A percentile compares a stretch with the other conserved stretches of the same genome.
Evolutionary conservation across 2,888 invertebrate genomes (phyloP).

Genomic region (Malthinus seriepunctatus): DNA sequence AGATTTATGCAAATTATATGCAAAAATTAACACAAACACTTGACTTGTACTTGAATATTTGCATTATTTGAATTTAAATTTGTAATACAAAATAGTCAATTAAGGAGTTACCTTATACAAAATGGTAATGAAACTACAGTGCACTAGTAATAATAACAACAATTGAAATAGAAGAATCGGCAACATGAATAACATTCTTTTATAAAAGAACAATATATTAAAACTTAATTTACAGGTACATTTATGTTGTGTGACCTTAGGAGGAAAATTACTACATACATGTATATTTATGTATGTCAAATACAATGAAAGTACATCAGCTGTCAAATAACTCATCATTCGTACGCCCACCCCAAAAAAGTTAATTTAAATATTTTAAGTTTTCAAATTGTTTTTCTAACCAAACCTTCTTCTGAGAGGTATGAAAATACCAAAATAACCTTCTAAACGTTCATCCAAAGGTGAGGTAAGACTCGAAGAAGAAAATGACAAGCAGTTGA

Average conservation of each 20-base stretch:
- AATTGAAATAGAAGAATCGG: background rate
- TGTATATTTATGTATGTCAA: conserved; percentile 14
- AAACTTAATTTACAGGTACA: conserved; percentile 14
- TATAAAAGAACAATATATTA: conserved; percentile 1
- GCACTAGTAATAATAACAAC: background rate
- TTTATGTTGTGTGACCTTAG: conserved; percentile 17
- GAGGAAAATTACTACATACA: background rate
- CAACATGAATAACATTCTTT: conserved; percentile 1
- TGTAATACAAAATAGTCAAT: background rate
- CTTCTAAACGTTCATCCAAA: no score
- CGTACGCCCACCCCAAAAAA: conserved; percentile 19
- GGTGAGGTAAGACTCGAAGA: no score
- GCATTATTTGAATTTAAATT: no score
- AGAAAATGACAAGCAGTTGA: no score
- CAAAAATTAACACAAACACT: no score
- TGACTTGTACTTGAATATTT: no score
- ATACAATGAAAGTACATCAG: conserved; percentile 30
- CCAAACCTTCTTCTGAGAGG: no score
- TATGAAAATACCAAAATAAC: no score
- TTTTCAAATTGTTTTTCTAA: background rate
- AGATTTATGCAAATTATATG: no score
- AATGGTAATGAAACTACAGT: background rate
- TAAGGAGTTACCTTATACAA: conserved; percentile 1
- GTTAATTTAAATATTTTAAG: background rate
- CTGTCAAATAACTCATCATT: conserved; percentile 34